Percentiles rank a stretch among this genome's conserved stretches.
phyloP scores from a whole-genome alignment of 2,888 invertebrate species.

The Neelides folsomi region DNA sequence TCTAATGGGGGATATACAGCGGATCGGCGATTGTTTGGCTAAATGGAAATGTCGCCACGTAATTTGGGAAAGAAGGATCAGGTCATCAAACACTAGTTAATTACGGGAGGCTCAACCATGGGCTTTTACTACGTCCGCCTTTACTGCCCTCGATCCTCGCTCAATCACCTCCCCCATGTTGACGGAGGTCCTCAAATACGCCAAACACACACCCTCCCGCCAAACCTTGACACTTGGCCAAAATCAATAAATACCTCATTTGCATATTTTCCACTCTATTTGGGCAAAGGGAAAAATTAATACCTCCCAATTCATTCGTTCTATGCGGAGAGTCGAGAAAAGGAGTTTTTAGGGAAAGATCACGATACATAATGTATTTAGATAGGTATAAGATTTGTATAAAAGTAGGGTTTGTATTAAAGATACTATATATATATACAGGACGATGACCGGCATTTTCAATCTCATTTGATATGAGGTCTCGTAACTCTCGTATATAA shows the following conservation, averaged over 20 bases:
- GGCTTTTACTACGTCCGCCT: not conserved
- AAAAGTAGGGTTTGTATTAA: too few relatives aligned
- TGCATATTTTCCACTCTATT: constrained; percentile 11
- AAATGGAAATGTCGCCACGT: not conserved
- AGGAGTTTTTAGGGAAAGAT: too few relatives aligned
- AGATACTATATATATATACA: too few relatives aligned
- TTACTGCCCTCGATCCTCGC: not conserved
- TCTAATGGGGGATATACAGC: too few relatives aligned
- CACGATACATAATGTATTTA: too few relatives aligned
- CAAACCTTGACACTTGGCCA: constrained; percentile 14
- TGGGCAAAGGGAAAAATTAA: not conserved
- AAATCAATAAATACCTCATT: constrained; percentile 16
- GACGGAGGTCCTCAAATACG: not conserved
- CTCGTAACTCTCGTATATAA: too few relatives aligned
- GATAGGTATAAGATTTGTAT: too few relatives aligned
- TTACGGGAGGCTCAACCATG: constrained; percentile 1
- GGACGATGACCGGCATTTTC: too few relatives aligned
- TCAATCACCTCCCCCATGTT: constrained; percentile 1
- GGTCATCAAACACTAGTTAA: constrained; percentile 8
- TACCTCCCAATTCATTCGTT: not conserved
- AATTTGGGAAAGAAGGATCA: not conserved
- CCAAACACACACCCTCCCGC: constrained; percentile 5
- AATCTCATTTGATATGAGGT: too few relatives aligned
- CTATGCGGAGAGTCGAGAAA: too few relatives aligned
- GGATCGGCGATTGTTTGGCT: too few relatives aligned